Evolutionary conservation across 1,140 invertebrate species (phyloP), one percentile per base, ranked within the genome.

Genomic region (Caenorhabditis inopinata): DNA sequence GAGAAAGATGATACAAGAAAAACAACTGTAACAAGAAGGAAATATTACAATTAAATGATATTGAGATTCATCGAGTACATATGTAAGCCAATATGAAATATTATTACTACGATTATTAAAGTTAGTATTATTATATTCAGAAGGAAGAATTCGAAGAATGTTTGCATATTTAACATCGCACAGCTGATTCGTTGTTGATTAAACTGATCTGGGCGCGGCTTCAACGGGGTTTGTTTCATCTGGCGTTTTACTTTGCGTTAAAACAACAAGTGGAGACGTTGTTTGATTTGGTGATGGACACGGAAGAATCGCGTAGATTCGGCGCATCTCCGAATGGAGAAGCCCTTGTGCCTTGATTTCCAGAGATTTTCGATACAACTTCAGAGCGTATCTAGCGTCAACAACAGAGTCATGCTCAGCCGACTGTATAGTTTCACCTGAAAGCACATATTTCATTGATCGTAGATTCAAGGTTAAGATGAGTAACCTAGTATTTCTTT

Each of bases 401-500:
- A 96, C 94, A 2, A 94, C 92, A 0, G 94, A 96, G 89, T 96
- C 94, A 85, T 96, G 95, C 0, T 93, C 94, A 87, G 93, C 93
- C 0, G 93, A 93, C 88, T 96, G 94, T 83, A 96, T 96, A 87
- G 12, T 94, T 68, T 92, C 90, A 79, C 92, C 93, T 94, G 85
- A 42, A 89, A 89, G n/a, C n/a, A n/a, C n/a, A n/a, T n/a, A n/a
- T n/a, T n/a, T n/a, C n/a, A n/a, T n/a, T n/a, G n/a, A n/a, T n/a
- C n/a, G n/a, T n/a, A n/a, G n/a, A n/a, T n/a, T n/a, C n/a, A n/a
- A n/a, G n/a, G n/a, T n/a, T n/a, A n/a, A n/a, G n/a, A n/a, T n/a
- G n/a, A n/a, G n/a, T n/a, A n/a, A 92, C 94, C 93, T 83, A 96
- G 90, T 88, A 95, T 95, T 89, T 96, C 94, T 94, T 94, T 95